Base-by-base conservation (phyloP, 2,113 vertebrate species). In the Bambusicola thoracicus region DNA sequence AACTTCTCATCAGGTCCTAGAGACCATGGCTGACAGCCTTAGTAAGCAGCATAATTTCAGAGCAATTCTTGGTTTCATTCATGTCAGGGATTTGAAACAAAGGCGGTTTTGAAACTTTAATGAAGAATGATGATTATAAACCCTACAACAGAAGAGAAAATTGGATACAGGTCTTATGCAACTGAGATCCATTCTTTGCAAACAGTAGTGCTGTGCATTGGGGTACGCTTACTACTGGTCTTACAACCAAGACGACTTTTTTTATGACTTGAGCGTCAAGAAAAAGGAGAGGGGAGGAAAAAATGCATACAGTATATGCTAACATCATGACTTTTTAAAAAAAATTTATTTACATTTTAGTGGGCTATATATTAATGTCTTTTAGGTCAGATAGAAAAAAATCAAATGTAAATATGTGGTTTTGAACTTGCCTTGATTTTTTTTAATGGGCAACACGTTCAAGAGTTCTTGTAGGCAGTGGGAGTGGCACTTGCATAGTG, bases 321-420 rank as follows among this genome's bases (percentile, higher is more conserved):
- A 68, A 48, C 16, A 17, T 25, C 7, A 36, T 62, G 49, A 18
- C 15, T 14, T 51, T 53, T 76, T 40, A 40, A 40, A n/a, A n/a
- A n/a, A n/a, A 41, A 46, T 15, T 24, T 32, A 17, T 17, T 25
- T 10, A 44, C 34, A 29, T 55, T 36, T 4, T 62, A 40, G 41
- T 69, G 34, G 9, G 13, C 5, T 40, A 14, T 5, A 13, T 17
- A 4, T 41, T 85, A 55, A 90, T 84, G 58, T 18, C 25, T 13
- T 36, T 70, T 9, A 3, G 10, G 5, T 40, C 49, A 41, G 24
- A 25, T 2, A 27, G 19, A 32, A 46, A 38, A 19, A 58, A 41
- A 8, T 38, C 10, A 85, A 73, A 61, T 0, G 0, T 46, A 77
- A 72, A 3, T 2, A 5, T 21, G 32, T 2, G 7, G 4, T 44